phyloP scores from a whole-genome alignment of 2,888 invertebrate genomes.

The Acanthosepion lycidas region DNA sequence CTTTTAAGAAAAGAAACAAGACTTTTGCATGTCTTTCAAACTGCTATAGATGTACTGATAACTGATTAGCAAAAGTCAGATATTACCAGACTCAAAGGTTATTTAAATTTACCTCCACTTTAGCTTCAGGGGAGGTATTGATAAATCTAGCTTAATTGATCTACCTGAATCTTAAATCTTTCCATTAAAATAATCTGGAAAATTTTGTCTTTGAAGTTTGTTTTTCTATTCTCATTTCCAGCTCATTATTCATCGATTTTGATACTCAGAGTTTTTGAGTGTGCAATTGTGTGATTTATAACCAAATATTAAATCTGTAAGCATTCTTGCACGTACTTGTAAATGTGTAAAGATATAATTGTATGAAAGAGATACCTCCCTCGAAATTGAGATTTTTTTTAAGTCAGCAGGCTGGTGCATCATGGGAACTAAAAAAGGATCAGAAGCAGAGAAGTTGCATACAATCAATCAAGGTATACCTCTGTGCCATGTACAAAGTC shows the following conservation, averaged over 20 bases:
- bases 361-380: neutral
- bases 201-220: neutral
- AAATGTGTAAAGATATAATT: neutral
- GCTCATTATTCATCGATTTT: neutral
- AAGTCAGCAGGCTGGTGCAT: conserved; percentile 6
- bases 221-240: neutral
- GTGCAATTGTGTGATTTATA: conserved; percentile 15
- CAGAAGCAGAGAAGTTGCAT: neutral
- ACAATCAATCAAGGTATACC: neutral
- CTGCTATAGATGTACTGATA: neutral
- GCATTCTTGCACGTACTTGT: neutral
- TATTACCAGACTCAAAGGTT: neutral
- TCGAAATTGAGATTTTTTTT: neutral
- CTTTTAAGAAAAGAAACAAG: neutral
- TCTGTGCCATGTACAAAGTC: neutral
- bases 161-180: neutral
- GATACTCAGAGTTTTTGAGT: neutral
- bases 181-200: neutral
- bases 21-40: neutral
- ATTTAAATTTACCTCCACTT: neutral
- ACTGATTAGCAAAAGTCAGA: neutral
- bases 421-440: neutral
- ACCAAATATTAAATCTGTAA: neutral
- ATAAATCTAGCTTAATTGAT: neutral
- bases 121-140: neutral